Base-by-base conservation (phyloP, 1,140 invertebrate genomes). In the Lasaia peninsularis region DNA sequence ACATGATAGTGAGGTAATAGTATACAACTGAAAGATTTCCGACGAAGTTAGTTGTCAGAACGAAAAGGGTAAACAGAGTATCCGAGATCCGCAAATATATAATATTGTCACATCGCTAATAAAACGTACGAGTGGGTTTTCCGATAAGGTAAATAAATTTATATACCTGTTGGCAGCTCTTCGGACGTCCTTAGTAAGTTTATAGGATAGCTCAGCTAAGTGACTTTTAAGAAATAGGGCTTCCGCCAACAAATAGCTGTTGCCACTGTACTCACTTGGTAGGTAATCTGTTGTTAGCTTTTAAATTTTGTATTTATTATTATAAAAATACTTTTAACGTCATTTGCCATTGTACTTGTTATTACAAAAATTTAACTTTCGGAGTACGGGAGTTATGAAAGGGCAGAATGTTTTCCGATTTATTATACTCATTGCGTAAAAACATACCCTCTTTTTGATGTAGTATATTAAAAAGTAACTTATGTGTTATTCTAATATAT, bases 121-220 rank as follows among this genome's bases (percentile, higher is more conserved):
- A 48, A 48, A 48, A 48, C 40, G 40, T 20, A 48, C 40, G 40
- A 21, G 40, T 48, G 40, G 18, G 40, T 48, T 48, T 48, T 21
- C 40, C 18, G 18, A 48, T 48, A 48, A 48, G 40, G 40, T 21
- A 48, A 48, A 48, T 48, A 48, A 48, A 48, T 21, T 48, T 18
- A 48, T 48, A 7, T 48, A 48, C 40, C 40, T 20, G 18, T 48
- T 48, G 40, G 16, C 18, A 20, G 40, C 40, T 48, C 9, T 11
- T 48, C 18, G 4, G 20, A 48, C 18, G 40, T 48, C 40, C 18
- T 11, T 48, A 48, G 2, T 11, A 48, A 48, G 16, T 20, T 20
- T 21, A n/a, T 6, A 48, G 18, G 14, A 48, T 48, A 48, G 40
- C 20, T 48, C 1, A 11, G 40, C 2, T 18, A 20, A 20, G 16